Evolutionary conservation across 1,140 invertebrate genomes (phyloP).

Genomic region (Portunus trituberculatus): DNA sequence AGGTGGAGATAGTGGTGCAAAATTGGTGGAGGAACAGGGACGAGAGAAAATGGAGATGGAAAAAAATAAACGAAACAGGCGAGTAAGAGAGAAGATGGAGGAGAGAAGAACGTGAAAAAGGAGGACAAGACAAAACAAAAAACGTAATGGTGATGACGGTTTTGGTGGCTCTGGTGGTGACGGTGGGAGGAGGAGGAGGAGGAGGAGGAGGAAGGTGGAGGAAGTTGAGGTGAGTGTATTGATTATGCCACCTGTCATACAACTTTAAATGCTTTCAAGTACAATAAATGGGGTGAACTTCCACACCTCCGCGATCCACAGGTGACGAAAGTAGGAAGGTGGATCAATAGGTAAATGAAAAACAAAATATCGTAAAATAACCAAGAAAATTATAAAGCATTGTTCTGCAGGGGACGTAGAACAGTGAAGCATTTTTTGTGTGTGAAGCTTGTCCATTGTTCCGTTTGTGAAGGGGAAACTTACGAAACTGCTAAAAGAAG

Average conservation of each 20-base stretch:
- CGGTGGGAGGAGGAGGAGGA: not conserved
- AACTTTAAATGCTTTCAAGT: not conserved
- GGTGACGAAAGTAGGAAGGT: not conserved
- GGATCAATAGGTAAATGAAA: no score
- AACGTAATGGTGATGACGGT: not conserved
- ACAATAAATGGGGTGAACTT: not conserved
- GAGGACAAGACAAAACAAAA: not conserved
- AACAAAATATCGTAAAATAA: no score
- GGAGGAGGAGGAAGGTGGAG: not conserved
- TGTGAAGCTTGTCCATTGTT: no score
- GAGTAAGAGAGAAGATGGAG: no score
- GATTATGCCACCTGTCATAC: not conserved
- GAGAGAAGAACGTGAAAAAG: no score
- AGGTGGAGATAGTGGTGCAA: not conserved
- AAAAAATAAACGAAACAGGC: no score
- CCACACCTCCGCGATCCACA: not conserved
- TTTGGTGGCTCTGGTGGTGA: not conserved
- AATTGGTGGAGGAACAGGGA: not conserved
- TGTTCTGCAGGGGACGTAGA: no score
- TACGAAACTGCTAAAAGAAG: no score
- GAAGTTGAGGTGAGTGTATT: slow-evolving; percentile 21
- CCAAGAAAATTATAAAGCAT: no score
- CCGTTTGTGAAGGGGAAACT: no score
- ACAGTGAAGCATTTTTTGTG: no score
- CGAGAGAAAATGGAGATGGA: not conserved